Base-by-base conservation (phyloP, 1,140 invertebrate species). In the Nomia melanderi region DNA sequence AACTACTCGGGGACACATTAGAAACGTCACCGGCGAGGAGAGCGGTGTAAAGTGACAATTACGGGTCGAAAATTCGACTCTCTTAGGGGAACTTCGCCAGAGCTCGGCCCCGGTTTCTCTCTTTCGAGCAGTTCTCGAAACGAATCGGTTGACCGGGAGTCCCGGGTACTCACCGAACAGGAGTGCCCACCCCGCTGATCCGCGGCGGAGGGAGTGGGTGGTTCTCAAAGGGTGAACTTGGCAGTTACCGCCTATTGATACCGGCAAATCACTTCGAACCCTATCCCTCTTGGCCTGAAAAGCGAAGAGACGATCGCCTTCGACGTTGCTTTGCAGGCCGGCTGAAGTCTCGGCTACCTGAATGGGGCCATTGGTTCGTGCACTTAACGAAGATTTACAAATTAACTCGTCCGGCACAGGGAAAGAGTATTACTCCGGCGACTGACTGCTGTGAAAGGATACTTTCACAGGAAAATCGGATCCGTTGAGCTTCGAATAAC, bases 381-480 rank as follows among this genome's bases (percentile, higher is more conserved):
- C 64, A 69, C 39, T 76, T 69, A 69, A 44, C 39, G 64, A 57
- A 57, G 39, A 76, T 56, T 69, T 76, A 75, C 73, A 65, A 74
- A 74, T 66, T 74, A 74, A 73, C 60, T 54, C 44, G 66, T 23
- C 31, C 60, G 31, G 23, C 5, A n/a, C n/a, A n/a, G n/a, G n/a
- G n/a, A n/a, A n/a, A 27, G n/a, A 23, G 27, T 20, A n/a, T 29
- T 9, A 3, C 6, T 33, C 33, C 12, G 3, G 27, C 7, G 59
- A 17, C 2, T 44, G 66, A 69, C 56, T 36, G 27, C 29, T n/a
- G 33, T 60, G 36, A 69, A 25, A n/a, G n/a, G 53, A 6, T 69
- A 54, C 31, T 33, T 29, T 57, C n/a, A n/a, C 6, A 17, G 14
- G 2, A 56, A 23, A 69, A 41, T 5, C 17, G 11, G 33, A 36